Evolutionary conservation across 2,797 vertebrate genomes (phyloP), one percentile per base, ranked within the genome.

Genomic region (Limnodromus scolopaceus): DNA sequence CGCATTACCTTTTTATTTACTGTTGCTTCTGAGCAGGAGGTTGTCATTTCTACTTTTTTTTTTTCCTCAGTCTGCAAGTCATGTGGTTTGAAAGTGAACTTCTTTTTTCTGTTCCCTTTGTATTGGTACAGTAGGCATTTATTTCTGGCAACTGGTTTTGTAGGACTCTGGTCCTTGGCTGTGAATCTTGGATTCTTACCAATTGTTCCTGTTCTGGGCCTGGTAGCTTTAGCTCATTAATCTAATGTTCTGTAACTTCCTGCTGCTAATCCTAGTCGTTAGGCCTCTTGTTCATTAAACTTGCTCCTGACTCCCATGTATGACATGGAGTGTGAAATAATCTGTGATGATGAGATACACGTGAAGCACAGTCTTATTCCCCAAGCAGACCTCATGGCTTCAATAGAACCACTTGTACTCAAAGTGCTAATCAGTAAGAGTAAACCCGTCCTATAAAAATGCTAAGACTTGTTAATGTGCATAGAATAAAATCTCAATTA

Each of bases 221-320:
- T 79, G 66, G 69, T 95, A 86, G 85, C 45, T 92, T 94, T 70
- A 93, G 70, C 63, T 94, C 70, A 90, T 93, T 92, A 94, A 86
- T 95, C 72, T 88, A 72, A 93, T 94, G 63, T 86, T 93, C 83
- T 95, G 3, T 86, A 95, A 84, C 65, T 87, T 94, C 74, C 89
- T 82, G 87, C 80, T 96, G 92, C 46, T 96, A 93, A 96, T 96
- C 96, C 70, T 92, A 58, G 55, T 92, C 86, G 84, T 76, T 30
- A 58, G 74, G 58, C 16, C 60, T 13, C 0, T 0, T 36, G 46
- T 90, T 92, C 39, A 74, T 87, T 93, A 86, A 70, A 48, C 23
- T 86, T 65, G 43, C 41, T 90, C n/a, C 51, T 61, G 76, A 86
- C 65, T 93, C 46, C n/a, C 27, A 3, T 86, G 85, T 94, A 78